Conservation (phyloP, 2,888 invertebrate genomes). For the Cosmopolites sordidus region DNA sequence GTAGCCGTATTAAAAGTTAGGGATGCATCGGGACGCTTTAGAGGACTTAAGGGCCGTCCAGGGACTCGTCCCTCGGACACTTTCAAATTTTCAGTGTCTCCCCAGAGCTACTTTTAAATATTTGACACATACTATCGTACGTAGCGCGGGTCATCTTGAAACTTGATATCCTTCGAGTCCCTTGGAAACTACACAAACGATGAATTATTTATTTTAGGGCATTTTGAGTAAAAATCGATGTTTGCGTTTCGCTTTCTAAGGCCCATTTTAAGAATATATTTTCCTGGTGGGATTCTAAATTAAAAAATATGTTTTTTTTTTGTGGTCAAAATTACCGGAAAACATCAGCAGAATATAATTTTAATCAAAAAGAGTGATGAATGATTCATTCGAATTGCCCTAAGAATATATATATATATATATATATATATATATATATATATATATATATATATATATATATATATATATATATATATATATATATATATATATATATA, state of each 20-base stretch:
- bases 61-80: conserved; percentile 50
- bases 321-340: too few species aligned
- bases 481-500: too few species aligned
- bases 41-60: conserved; percentile 34
- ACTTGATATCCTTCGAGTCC: conserved; percentile 40
- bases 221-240: conserved; percentile 23
- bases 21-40: conserved; percentile 31
- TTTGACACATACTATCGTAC: conserved; percentile 50
- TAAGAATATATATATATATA: too few species aligned
- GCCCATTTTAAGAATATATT: too few species aligned
- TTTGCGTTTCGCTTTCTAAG: conserved; percentile 31
- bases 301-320: too few species aligned
- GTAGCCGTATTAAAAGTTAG: conserved; percentile 31
- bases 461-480: too few species aligned
- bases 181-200: conserved; percentile 17
- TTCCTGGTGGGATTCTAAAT: too few species aligned
- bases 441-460: too few species aligned
- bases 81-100: conserved; percentile 50
- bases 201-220: conserved; percentile 29
- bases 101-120: conserved; percentile 50
- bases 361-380: too few species aligned
- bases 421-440: too few species aligned
- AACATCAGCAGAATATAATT: too few species aligned
- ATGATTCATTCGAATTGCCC: too few species aligned
- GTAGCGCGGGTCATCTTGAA: conserved; percentile 48